Percentiles rank a stretch among this genome's conserved stretches.
Evolutionary conservation across 2,113 vertebrate genomes (phyloP).

Genomic region (Chrysemys picta): DNA sequence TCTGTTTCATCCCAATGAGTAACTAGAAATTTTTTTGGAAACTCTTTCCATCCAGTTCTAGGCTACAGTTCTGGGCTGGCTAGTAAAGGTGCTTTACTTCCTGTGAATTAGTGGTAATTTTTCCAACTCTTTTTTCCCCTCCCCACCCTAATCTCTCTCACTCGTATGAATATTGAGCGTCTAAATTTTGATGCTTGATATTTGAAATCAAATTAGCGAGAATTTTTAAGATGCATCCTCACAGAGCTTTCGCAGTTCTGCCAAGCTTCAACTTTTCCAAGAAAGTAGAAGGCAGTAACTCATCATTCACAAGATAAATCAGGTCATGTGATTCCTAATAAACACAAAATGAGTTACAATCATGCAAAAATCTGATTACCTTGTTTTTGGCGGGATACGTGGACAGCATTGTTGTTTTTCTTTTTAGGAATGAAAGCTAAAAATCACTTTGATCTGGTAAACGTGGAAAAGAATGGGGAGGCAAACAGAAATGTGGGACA

Average conservation of each 20-base stretch:
- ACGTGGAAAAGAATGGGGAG: not conserved
- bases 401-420: not conserved
- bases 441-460: not conserved
- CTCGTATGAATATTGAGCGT: accelerated
- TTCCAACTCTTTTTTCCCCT: not conserved
- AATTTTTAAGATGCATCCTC: not conserved
- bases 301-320: not conserved
- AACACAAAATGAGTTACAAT: not conserved
- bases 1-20: no score
- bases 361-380: not conserved
- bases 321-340: not conserved
- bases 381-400: not conserved
- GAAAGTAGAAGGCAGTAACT: not conserved
- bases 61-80: not conserved
- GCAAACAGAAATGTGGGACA: accelerated
- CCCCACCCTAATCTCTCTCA: not conserved
- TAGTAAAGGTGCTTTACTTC: not conserved
- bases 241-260: not conserved
- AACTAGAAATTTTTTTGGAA: no score
- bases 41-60: not conserved
- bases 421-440: not conserved
- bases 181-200: not conserved
- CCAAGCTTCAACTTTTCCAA: not conserved
- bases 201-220: not conserved
- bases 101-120: no score